Evolutionary conservation across 2,797 vertebrate genomes (phyloP).

Genomic region (Champsocephalus gunnari): DNA sequence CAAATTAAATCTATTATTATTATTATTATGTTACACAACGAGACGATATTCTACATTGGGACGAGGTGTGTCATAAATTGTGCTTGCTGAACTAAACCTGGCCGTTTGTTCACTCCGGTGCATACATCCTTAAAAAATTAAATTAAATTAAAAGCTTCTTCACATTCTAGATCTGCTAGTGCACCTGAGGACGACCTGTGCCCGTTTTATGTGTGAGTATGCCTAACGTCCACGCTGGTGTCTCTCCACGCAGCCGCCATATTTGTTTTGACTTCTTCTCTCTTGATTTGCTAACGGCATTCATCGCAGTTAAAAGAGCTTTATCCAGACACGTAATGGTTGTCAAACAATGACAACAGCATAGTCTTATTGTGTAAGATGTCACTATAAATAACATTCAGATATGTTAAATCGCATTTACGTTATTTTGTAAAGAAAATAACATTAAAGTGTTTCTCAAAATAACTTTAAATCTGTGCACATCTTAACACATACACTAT

Average conservation of each 20-base stretch:
- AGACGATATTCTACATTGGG: too few relatives aligned
- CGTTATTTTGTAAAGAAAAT: constrained; percentile 10
- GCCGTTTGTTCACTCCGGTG: constrained; percentile 87
- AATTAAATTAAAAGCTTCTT: constrained; percentile 68
- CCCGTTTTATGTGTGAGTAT: constrained; percentile 99
- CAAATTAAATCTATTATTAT: too few relatives aligned
- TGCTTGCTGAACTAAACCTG: constrained; percentile 84
- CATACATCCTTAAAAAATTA: constrained; percentile 85
- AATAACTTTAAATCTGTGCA: constrained; percentile 3
- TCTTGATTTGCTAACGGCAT: constrained; percentile 50
- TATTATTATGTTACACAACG: neutral
- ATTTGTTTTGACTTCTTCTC: constrained; percentile 43
- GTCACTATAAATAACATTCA: constrained; percentile 8
- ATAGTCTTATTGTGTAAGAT: neutral
- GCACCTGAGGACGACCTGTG: constrained; percentile 94
- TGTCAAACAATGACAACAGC: neutral
- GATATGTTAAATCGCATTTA: constrained; percentile 8
- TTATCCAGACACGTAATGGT: constrained; percentile 66
- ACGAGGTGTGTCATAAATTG: constrained; percentile 56
- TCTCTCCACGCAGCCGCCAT: constrained; percentile 51
- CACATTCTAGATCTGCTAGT: constrained; percentile 97
- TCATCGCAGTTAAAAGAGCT: constrained; percentile 56
- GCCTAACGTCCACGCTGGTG: constrained; percentile 83
- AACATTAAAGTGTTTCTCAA: neutral
- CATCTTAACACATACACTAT: constrained; percentile 10